A percentile compares a stretch with the other conserved stretches of the same genome.
Evolutionary conservation across 2,888 invertebrate genomes (phyloP).

Genomic region (Carpatolechia fugitivella): DNA sequence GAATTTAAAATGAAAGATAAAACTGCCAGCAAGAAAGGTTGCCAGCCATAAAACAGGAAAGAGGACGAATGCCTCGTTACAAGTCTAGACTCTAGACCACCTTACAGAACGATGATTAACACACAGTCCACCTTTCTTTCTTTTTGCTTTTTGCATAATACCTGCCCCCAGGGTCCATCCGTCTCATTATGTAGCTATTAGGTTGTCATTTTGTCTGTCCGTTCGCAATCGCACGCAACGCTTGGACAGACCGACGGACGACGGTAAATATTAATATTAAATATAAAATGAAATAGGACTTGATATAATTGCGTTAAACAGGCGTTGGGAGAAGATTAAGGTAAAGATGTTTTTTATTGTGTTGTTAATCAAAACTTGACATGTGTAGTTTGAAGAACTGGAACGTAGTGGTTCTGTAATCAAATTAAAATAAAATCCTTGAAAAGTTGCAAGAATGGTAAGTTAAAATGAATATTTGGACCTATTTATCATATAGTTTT

Average conservation of each 20-base stretch:
- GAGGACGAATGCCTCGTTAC: too few species aligned
- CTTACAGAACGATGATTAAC: background rate
- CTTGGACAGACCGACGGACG: slow-evolving; percentile 5
- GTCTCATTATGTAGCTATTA: slow-evolving; percentile 30
- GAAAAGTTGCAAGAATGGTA: too few species aligned
- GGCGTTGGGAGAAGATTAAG: slow-evolving; percentile 1
- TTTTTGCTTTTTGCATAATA: background rate
- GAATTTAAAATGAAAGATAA: too few species aligned
- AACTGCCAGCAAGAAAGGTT: too few species aligned
- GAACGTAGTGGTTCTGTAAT: too few species aligned
- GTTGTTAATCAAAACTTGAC: too few species aligned
- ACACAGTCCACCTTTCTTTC: background rate
- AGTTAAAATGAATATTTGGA: too few species aligned
- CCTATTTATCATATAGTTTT: too few species aligned
- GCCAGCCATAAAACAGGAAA: too few species aligned
- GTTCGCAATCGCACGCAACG: slow-evolving; percentile 30
- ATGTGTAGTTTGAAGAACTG: background rate
- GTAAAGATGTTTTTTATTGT: too few species aligned
- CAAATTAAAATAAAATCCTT: too few species aligned
- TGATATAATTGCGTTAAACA: slow-evolving; percentile 4
- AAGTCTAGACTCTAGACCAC: background rate
- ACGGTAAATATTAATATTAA: slow-evolving; percentile 9
- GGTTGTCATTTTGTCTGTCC: slow-evolving; percentile 37
- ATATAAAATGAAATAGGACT: background rate
- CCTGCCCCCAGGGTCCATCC: background rate